phyloP scores from a whole-genome alignment of 92 coral and sea anemone genomes.

The Galaxea fascicularis region DNA sequence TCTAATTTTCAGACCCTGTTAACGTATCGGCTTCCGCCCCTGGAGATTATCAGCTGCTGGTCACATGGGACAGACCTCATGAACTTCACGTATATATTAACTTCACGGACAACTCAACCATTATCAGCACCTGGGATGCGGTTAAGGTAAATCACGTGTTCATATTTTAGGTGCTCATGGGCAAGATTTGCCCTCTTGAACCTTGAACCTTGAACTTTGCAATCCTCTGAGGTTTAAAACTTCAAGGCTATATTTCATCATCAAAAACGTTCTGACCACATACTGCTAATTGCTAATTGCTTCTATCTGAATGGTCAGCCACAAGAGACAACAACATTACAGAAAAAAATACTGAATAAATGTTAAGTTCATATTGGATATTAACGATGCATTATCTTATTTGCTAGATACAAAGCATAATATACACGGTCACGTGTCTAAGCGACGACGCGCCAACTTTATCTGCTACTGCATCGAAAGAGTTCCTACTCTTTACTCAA shows the following conservation, averaged over 20 bases:
- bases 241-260: too few relatives aligned
- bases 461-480: conserved; percentile 50
- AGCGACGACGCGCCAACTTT: conserved; percentile 86
- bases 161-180: background rate
- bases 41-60: conserved; percentile 79
- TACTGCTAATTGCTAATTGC: too few relatives aligned
- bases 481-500: conserved; percentile 68
- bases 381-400: background rate
- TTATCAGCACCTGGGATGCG: conserved; percentile 65
- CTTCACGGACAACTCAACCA: conserved; percentile 78
- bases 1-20: conserved; percentile 80
- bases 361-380: background rate
- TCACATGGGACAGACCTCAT: conserved; percentile 84
- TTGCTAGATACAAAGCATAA: conserved; percentile 59
- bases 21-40: conserved; percentile 81
- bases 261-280: too few relatives aligned
- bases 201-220: too few relatives aligned
- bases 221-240: too few relatives aligned
- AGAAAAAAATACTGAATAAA: background rate
- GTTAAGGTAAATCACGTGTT: conserved; percentile 45
- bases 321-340: background rate
- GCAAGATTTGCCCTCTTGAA: too few relatives aligned
- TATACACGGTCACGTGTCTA: conserved; percentile 85
- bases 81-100: conserved; percentile 80
- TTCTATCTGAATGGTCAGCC: background rate